These are phyloP conservation scores for Hyperopisus bebe DNA, from an alignment of 2,113 vertebrate species.

Conservation along the genomic window DNA sequence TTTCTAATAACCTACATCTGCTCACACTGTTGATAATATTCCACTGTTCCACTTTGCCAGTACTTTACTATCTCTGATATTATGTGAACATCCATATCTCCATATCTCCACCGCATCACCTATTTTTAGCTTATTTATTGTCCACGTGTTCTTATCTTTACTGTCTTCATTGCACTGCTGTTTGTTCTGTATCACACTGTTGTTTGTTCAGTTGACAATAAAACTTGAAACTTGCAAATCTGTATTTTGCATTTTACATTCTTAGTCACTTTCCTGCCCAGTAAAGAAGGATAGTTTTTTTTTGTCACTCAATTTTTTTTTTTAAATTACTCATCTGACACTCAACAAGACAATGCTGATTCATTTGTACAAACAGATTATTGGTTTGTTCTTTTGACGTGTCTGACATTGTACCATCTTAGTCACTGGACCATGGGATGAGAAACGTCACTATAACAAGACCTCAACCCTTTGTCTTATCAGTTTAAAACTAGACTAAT, in stretches of 20 bases:
- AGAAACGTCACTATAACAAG: background rate
- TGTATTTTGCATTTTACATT: background rate
- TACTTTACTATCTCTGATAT: background rate
- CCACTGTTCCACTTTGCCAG: background rate
- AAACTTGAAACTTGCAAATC: background rate
- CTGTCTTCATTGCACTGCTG: background rate
- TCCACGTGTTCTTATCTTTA: background rate
- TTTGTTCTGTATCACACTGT: background rate
- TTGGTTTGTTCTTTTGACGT: background rate
- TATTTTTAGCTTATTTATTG: background rate
- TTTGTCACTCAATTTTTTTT: background rate
- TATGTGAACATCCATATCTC: background rate
- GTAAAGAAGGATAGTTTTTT: background rate
- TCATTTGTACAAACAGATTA: background rate
- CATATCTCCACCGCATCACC: background rate
- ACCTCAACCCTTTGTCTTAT: background rate
- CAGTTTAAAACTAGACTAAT: background rate
- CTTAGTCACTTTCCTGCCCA: background rate
- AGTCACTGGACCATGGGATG: background rate
- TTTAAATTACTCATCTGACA: background rate
- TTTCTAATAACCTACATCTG: background rate
- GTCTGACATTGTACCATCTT: background rate
- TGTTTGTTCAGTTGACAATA: background rate
- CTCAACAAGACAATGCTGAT: background rate
- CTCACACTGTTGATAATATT: background rate